Percentiles rank a stretch among this genome's conserved stretches.
These are phyloP conservation scores for Fistularia commersonii DNA, from an alignment of 2,797 vertebrate genomes.

Conservation along the genomic window DNA sequence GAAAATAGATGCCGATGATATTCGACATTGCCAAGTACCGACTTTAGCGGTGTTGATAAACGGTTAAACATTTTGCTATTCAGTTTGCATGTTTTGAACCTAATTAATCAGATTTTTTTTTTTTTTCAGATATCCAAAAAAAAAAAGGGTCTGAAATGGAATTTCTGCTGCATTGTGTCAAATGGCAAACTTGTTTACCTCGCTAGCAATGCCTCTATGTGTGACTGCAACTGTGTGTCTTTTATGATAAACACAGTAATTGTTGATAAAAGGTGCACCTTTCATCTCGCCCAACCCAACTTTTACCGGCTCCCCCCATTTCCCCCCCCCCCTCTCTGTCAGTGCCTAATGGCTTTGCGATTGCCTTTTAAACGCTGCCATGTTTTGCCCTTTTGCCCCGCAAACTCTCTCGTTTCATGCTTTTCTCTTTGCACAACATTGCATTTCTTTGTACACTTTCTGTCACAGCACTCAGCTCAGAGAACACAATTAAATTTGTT, in stretches of 20 bases:
- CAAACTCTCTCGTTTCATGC: background rate
- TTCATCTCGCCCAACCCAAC: constrained; percentile 41
- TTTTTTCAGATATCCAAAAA: too few species aligned
- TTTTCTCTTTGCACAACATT: constrained; percentile 12
- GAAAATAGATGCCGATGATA: too few species aligned
- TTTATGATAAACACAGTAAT: constrained; percentile 42
- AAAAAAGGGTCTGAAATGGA: constrained; percentile 46
- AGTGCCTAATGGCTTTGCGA: constrained; percentile 63
- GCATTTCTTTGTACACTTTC: constrained; percentile 28
- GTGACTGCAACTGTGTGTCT: constrained; percentile 17
- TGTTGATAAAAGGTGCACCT: constrained; percentile 55
- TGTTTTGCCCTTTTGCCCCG: constrained; percentile 40
- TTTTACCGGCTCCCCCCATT: constrained; percentile 14
- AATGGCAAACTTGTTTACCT: constrained; percentile 46
- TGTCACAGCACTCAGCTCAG: constrained; percentile 49
- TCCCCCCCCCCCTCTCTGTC: constrained; percentile 30
- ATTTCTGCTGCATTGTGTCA: constrained; percentile 29
- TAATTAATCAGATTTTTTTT: constrained; percentile 55
- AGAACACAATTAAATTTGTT: constrained; percentile 60
- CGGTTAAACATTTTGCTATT: too few species aligned
- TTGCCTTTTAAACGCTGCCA: constrained; percentile 64
- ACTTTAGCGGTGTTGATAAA: too few species aligned
- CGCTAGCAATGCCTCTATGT: constrained; percentile 9
- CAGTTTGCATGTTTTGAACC: too few species aligned
- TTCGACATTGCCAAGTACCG: too few species aligned